These are phyloP conservation scores for Meriones psammophilus DNA, from an alignment of 2,797 vertebrate species.

Conservation along the genomic window DNA sequence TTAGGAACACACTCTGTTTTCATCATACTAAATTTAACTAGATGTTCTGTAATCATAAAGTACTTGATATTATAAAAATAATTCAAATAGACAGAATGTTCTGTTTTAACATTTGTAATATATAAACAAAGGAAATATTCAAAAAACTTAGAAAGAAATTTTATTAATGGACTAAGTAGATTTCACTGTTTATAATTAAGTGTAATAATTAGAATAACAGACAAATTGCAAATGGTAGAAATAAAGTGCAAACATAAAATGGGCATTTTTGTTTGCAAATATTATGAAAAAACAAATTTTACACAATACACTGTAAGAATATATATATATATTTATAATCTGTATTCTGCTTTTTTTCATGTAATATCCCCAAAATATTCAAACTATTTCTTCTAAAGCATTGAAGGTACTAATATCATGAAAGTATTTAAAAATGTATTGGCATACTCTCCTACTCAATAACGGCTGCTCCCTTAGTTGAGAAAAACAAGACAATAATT, in stretches of 20 bases:
- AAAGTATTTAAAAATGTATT: slow-evolving; percentile 44
- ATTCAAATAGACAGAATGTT: slow-evolving; percentile 40
- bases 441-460: not conserved
- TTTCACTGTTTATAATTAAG: slow-evolving; percentile 17
- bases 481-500: slow-evolving; percentile 11
- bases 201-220: slow-evolving; percentile 26
- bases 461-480: not conserved
- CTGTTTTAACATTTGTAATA: slow-evolving; percentile 62
- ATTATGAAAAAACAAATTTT: not conserved
- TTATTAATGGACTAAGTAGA: slow-evolving; percentile 3
- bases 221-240: slow-evolving; percentile 15
- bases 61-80: slow-evolving; percentile 67
- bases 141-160: slow-evolving; percentile 23
- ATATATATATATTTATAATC: not conserved
- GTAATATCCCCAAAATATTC: not conserved
- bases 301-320: not conserved
- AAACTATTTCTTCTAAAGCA: slow-evolving; percentile 44
- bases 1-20: slow-evolving; percentile 68
- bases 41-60: slow-evolving; percentile 65
- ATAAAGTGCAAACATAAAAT: slow-evolving; percentile 4
- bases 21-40: slow-evolving; percentile 72
- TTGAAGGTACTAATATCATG: not conserved
- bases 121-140: slow-evolving; percentile 20
- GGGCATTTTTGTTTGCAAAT: not conserved
- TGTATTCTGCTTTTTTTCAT: not conserved